Evolutionary conservation across 2,888 invertebrate species (phyloP), one percentile per base, ranked within the genome.

Genomic region (Endotricha flammealis): DNA sequence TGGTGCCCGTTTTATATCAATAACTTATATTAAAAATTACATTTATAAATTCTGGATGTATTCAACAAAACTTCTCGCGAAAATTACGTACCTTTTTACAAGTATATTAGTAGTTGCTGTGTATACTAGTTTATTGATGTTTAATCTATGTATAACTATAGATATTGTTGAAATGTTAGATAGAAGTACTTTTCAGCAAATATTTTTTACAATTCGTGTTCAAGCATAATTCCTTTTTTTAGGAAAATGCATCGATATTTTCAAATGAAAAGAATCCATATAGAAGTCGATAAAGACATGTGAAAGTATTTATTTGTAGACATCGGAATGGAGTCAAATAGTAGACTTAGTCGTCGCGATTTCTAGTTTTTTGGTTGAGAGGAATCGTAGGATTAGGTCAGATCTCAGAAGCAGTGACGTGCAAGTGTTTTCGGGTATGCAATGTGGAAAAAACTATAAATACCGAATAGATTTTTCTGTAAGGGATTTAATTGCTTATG

Each of bases 181-280:
- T 59, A 60, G 61, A 64, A 64, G 57, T 17, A 22, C 30, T 7
- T 25, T 25, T 24, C 24, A 32, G 32, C 24, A 10, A 25, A n/a
- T 12, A 32, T 32, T 24, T 24, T 32, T 32, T 32, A 32, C 32
- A 30, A 30, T 16, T 16, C 16, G 16, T 16, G 6, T 16, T 16
- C 16, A 6, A 4, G 6, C 3, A 16, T 16, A 16, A 16, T 6
- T 6, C n/a, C n/a, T n/a, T n/a, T n/a, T n/a, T n/a, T n/a, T n/a
- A n/a, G n/a, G n/a, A n/a, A n/a, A n/a, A n/a, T n/a, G n/a, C n/a
- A n/a, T n/a, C n/a, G n/a, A n/a, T n/a, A n/a, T n/a, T n/a, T n/a
- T n/a, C n/a, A n/a, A n/a, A n/a, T n/a, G n/a, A n/a, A n/a, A n/a
- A n/a, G n/a, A n/a, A n/a, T n/a, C n/a, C n/a, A n/a, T n/a, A n/a